Conservation (phyloP, 2,113 vertebrate genomes). For the Delphinus delphis region DNA sequence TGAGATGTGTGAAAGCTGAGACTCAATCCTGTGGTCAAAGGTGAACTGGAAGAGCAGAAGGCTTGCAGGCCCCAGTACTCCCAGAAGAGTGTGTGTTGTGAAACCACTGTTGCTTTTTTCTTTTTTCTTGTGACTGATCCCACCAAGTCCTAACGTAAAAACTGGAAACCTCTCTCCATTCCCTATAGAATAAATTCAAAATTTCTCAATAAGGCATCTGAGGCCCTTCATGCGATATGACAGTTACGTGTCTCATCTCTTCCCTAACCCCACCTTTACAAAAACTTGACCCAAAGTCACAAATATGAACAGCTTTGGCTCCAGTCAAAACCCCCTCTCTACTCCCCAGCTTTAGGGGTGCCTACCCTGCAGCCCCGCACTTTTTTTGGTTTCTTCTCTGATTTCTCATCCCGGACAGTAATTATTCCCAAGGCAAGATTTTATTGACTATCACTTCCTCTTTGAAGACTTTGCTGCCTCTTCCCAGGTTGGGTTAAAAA, state of each 20-base stretch:
- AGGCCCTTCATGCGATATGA: no score
- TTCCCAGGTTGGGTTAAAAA: not conserved
- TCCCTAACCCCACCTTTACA: not conserved
- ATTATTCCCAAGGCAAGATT: not conserved
- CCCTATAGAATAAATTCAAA: not conserved
- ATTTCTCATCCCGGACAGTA: not conserved
- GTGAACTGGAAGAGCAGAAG: not conserved
- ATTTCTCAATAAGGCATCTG: not conserved
- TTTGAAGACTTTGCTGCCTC: not conserved
- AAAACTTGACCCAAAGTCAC: not conserved
- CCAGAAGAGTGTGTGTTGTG: not conserved
- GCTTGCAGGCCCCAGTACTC: not conserved
- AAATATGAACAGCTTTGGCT: not conserved
- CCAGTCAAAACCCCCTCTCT: rapidly evolving
- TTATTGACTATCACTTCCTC: not conserved
- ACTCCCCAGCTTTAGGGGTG: rapidly evolving
- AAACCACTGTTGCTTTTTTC: not conserved
- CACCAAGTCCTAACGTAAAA: not conserved
- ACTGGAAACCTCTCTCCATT: not conserved
- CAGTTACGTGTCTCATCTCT: not conserved
- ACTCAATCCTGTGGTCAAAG: not conserved
- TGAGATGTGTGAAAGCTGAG: not conserved
- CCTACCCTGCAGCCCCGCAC: rapidly evolving
- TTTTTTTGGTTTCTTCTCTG: not conserved
- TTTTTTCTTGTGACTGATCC: not conserved